Conservation (phyloP, 1,140 invertebrate genomes). For the Thrips palmi region DNA sequence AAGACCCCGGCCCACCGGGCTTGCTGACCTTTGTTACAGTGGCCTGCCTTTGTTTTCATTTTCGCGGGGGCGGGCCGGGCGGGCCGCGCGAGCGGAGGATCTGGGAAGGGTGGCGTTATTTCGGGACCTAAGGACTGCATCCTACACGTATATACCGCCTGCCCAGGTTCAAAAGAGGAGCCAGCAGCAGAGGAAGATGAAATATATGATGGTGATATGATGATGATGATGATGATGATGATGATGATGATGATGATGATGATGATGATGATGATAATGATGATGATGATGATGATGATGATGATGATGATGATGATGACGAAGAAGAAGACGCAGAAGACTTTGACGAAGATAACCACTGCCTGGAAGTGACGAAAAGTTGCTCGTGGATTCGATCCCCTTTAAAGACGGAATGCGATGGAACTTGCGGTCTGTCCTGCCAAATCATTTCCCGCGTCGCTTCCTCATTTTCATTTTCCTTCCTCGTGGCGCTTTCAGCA, state of each 20-base stretch:
- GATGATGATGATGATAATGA: slow-evolving; percentile 4
- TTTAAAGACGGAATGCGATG: too few species aligned
- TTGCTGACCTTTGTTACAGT: too few species aligned
- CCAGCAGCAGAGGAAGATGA: background rate
- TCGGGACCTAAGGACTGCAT: background rate
- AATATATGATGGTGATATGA: background rate
- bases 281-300: too few species aligned
- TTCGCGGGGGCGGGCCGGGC: background rate
- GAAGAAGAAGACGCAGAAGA: slow-evolving; percentile 8
- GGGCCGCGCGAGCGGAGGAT: background rate
- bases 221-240: background rate
- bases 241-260: background rate
- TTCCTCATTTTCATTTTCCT: too few species aligned
- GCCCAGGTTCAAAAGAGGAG: background rate
- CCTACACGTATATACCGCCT: background rate
- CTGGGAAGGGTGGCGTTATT: background rate
- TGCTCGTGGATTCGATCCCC: too few species aligned
- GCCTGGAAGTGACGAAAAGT: slow-evolving; percentile 2
- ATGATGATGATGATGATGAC: slow-evolving; percentile 9
- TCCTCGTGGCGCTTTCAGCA: too few species aligned
- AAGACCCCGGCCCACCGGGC: background rate
- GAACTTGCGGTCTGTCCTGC: too few species aligned
- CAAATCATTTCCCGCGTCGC: too few species aligned
- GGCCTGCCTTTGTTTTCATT: background rate
- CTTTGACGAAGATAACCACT: slow-evolving; percentile 3